Percentiles rank a stretch among this genome's conserved stretches.
Conservation (phyloP, 2,797 vertebrate species). For the Cryptoprocta ferox region DNA sequence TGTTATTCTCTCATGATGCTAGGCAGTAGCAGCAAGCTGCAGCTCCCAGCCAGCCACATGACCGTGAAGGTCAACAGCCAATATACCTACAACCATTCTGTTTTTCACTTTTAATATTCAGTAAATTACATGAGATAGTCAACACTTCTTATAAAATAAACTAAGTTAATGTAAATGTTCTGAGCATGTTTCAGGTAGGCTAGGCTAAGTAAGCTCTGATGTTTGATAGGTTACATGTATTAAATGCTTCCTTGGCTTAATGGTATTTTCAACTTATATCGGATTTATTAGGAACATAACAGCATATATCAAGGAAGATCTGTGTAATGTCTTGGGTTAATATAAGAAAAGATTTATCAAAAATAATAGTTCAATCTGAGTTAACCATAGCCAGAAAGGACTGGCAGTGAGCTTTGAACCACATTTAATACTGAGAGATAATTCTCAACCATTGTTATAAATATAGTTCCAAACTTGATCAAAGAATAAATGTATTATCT, state of each 20-base stretch:
- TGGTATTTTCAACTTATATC: neutral
- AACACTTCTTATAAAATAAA: neutral
- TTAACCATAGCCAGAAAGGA: neutral
- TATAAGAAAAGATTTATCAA: constrained; percentile 46
- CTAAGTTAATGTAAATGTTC: neutral
- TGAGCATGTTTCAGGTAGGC: neutral
- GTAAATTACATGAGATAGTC: neutral
- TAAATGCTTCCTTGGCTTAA: neutral
- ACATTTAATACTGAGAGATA: constrained; percentile 14
- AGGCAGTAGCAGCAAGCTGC: neutral
- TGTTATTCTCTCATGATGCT: neutral
- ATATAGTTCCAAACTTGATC: constrained; percentile 4
- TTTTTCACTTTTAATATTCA: neutral
- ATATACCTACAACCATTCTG: neutral
- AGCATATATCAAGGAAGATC: neutral
- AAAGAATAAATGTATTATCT: neutral
- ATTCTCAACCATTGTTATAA: constrained; percentile 25
- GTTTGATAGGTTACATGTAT: neutral
- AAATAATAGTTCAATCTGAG: neutral
- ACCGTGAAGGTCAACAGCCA: neutral
- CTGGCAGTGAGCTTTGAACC: neutral
- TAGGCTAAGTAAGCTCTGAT: neutral
- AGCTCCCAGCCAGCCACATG: neutral
- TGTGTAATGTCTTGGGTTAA: neutral
- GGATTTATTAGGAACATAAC: neutral